A percentile compares a stretch with the other conserved stretches of the same genome.
phyloP scores from a whole-genome alignment of 2,797 vertebrate genomes.

The Valencia hispanica region DNA sequence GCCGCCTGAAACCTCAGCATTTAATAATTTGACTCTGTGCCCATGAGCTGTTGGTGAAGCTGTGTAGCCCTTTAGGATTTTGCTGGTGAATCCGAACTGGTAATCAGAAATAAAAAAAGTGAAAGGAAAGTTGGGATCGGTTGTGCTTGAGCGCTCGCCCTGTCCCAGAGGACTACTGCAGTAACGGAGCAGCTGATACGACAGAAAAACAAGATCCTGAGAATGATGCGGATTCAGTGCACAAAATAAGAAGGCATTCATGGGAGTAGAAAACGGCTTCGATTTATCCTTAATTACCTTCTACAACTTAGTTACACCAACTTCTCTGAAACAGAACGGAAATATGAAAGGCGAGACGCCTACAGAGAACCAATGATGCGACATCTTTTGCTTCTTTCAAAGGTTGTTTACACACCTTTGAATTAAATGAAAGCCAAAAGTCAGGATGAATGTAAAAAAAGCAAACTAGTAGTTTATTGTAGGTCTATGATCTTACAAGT shows the following conservation, averaged over 20 bases:
- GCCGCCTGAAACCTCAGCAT: neutral
- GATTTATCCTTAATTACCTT: slow-evolving; percentile 42
- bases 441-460: slow-evolving; percentile 81
- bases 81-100: slow-evolving; percentile 8
- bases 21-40: no score
- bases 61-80: slow-evolving; percentile 4
- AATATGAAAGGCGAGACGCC: slow-evolving; percentile 26
- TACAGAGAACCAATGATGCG: slow-evolving; percentile 17
- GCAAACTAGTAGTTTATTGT: slow-evolving; percentile 83
- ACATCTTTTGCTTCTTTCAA: slow-evolving; percentile 64
- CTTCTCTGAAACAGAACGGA: slow-evolving; percentile 28
- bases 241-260: slow-evolving; percentile 22
- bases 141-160: neutral
- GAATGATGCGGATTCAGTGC: slow-evolving; percentile 30
- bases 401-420: slow-evolving; percentile 79
- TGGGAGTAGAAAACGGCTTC: slow-evolving; percentile 59
- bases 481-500: slow-evolving; percentile 80
- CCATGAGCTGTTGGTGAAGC: neutral
- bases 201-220: slow-evolving; percentile 45
- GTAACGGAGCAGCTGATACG: slow-evolving; percentile 38
- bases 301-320: slow-evolving; percentile 29
- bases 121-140: neutral
- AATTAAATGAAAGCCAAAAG: slow-evolving; percentile 75
- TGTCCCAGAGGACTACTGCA: neutral
- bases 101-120: neutral